These are phyloP conservation scores for Gymnothorax javanicus DNA, from an alignment of 2,797 vertebrate genomes.

Conservation along the genomic window DNA sequence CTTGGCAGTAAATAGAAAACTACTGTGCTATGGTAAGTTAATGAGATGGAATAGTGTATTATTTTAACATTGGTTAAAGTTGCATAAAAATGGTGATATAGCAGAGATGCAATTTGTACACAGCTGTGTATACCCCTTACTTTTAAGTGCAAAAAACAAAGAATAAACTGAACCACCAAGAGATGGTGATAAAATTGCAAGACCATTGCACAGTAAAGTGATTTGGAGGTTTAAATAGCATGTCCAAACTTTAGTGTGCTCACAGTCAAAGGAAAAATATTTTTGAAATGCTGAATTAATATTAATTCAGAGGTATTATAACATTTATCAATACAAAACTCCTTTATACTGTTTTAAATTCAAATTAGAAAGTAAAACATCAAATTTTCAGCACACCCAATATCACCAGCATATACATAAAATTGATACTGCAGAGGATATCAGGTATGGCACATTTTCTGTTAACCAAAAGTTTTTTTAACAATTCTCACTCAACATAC, in stretches of 20 bases:
- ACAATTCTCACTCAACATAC: background rate
- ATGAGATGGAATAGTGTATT: conserved; percentile 33
- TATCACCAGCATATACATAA: background rate
- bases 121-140: conserved; percentile 16
- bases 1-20: background rate
- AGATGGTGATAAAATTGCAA: background rate
- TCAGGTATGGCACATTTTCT: background rate
- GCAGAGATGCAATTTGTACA: conserved; percentile 24
- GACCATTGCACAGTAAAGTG: background rate
- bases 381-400: conserved; percentile 1
- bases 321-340: background rate
- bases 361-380: conserved; percentile 15
- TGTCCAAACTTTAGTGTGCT: conserved; percentile 29
- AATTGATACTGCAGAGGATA: background rate
- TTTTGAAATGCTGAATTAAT: conserved; percentile 55
- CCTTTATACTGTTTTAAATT: background rate
- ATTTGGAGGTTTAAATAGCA: background rate
- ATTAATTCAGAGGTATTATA: background rate
- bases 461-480: background rate
- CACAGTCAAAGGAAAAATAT: conserved; percentile 50
- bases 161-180: background rate
- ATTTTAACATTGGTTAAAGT: conserved; percentile 8
- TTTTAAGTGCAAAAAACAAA: conserved; percentile 17
- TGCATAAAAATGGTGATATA: conserved; percentile 6
- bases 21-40: background rate